phyloP scores from a whole-genome alignment of 1,140 invertebrate species.

The Glomeris maerens region DNA sequence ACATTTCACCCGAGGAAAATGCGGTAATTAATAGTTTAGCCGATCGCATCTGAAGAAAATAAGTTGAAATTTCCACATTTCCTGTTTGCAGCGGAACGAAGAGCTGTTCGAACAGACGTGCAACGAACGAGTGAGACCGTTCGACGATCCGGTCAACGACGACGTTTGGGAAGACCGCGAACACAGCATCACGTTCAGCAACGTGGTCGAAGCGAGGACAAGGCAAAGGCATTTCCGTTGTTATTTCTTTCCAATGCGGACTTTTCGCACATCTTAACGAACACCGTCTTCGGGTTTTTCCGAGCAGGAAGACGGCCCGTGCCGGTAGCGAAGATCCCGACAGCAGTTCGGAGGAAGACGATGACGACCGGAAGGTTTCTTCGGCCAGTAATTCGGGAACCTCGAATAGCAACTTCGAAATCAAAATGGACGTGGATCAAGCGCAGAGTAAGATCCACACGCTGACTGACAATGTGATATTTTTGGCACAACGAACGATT shows the following conservation, averaged over 20 bases:
- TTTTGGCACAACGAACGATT: background rate
- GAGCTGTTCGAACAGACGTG: conserved; percentile 43
- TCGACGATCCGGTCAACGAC: conserved; percentile 37
- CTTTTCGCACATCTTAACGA: background rate
- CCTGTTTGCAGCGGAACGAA: conserved; percentile 27
- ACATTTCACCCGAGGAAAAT: conserved; percentile 35
- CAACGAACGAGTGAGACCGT: conserved; percentile 32
- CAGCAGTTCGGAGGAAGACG: conserved; percentile 33
- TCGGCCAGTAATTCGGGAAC: background rate
- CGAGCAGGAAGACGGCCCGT: conserved; percentile 17
- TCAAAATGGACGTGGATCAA: conserved; percentile 37
- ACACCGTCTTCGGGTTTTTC: background rate
- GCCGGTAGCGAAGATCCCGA: conserved; percentile 16
- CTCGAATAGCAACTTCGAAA: conserved; percentile 21
- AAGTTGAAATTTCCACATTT: conserved; percentile 5
- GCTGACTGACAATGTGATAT: background rate
- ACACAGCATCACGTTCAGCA: conserved; percentile 7
- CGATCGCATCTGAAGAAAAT: conserved; percentile 4
- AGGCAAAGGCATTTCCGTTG: background rate
- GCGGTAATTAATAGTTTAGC: conserved; percentile 20
- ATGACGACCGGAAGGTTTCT: conserved; percentile 6
- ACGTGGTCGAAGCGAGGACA: background rate
- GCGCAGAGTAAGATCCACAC: conserved; percentile 30
- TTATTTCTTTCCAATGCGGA: background rate
- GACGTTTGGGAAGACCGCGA: conserved; percentile 38